phyloP scores from a whole-genome alignment of 2,113 vertebrate genomes.

The Sula dactylatra region DNA sequence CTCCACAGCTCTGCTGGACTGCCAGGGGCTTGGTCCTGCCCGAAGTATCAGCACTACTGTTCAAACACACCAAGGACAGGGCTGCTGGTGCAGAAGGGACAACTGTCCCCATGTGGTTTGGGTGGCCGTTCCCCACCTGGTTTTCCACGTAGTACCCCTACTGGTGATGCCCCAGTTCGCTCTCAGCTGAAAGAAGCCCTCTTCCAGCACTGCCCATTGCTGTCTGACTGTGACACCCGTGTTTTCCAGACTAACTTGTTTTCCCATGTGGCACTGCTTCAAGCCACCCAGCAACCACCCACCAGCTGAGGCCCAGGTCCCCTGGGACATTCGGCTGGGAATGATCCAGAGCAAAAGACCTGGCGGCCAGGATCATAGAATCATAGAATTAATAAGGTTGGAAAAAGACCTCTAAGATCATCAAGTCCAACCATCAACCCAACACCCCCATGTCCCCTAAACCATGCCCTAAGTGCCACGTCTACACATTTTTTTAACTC shows the following conservation, averaged over 20 bases:
- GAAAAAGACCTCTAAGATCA: too few species aligned
- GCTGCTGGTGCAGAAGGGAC: neutral
- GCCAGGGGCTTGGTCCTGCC: neutral
- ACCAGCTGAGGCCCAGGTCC: neutral
- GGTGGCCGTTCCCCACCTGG: fast-evolving
- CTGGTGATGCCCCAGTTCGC: fast-evolving
- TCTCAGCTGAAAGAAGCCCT: neutral
- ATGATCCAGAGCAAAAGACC: neutral
- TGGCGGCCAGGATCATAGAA: fast-evolving
- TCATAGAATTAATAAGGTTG: too few species aligned
- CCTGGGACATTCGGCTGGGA: neutral
- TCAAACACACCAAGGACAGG: neutral
- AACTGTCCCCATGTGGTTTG: fast-evolving
- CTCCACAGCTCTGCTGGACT: neutral
- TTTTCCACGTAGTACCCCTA: neutral
- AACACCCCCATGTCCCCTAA: too few species aligned
- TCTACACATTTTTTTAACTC: too few species aligned
- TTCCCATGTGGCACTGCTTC: neutral
- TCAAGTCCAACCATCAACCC: too few species aligned
- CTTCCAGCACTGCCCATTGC: neutral
- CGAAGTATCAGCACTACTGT: neutral
- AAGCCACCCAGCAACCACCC: neutral
- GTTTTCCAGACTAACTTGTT: neutral
- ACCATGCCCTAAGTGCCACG: too few species aligned
- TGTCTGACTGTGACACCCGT: fast-evolving